These are phyloP conservation scores for Champsocephalus esox DNA, from an alignment of 2,797 vertebrate species.

Conservation along the genomic window DNA sequence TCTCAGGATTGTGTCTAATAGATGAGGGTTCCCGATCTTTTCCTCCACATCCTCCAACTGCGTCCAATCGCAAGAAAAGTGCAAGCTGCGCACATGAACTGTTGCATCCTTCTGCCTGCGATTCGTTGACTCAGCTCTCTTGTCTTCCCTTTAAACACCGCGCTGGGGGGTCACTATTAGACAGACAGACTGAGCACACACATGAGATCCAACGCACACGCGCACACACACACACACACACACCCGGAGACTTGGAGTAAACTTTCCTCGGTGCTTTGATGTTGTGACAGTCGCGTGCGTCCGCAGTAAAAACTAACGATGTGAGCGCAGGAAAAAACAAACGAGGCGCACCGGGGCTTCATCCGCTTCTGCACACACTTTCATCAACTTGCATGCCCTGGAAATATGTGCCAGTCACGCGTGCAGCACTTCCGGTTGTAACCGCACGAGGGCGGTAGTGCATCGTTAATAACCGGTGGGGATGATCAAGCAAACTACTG, in stretches of 20 bases:
- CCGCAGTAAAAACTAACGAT: constrained; percentile 25
- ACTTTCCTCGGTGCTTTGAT: constrained; percentile 39
- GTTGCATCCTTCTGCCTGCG: constrained; percentile 77
- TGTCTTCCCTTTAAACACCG: constrained; percentile 79
- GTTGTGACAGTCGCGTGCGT: constrained; percentile 41
- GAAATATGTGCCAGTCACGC: constrained; percentile 51
- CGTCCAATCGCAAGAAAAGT: constrained; percentile 55
- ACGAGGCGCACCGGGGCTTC: constrained; percentile 43
- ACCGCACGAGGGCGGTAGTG: constrained; percentile 72
- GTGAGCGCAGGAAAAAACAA: constrained; percentile 24
- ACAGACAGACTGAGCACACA: constrained; percentile 56
- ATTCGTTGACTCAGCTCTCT: constrained; percentile 81
- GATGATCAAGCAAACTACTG: too few species aligned
- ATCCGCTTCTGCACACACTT: constrained; percentile 56
- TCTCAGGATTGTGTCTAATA: constrained; percentile 19
- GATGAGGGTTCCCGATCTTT: constrained; percentile 34
- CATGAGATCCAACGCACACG: constrained; percentile 11
- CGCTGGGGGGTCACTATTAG: constrained; percentile 76
- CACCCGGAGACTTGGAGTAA: constrained; percentile 22
- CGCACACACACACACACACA: constrained; percentile 1
- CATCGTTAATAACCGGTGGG: not conserved
- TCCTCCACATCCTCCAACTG: constrained; percentile 59
- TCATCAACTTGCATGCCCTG: constrained; percentile 59
- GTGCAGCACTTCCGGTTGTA: constrained; percentile 16
- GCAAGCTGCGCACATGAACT: constrained; percentile 72